Evolutionary conservation across 37 sponge, comb jelly and placozoan species (phyloP), one percentile per base, ranked within the genome.

Genomic region (Tethya wilhelma): DNA sequence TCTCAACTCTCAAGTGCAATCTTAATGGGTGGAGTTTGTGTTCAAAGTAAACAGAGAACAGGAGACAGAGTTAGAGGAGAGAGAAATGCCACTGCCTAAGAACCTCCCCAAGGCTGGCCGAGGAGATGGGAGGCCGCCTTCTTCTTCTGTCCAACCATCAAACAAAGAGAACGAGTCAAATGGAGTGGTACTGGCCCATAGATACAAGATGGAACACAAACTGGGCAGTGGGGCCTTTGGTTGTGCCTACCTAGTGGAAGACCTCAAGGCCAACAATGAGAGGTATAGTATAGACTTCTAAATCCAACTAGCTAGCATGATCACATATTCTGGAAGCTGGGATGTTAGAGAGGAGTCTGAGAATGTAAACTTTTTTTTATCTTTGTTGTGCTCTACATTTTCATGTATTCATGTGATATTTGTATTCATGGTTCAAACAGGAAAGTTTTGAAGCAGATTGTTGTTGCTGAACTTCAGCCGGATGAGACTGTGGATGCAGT

Each of bases 401-500:
- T 20, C 8, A 63, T 63, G 65, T 20, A 29, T n/a, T 63, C 8
- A 23, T 63, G 8, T 37, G n/a, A 11, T 5, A 6, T 45, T 57
- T 2, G 34, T 34, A n/a, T n/a, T n/a, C n/a, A n/a, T n/a, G n/a
- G n/a, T n/a, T n/a, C n/a, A 23, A 36, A 32, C 40, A 95, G 96
- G 60, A 92, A 89, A 78, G 96, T 95, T 28, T 59, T 95, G 77
- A 95, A 95, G 69, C 81, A 92, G 77, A 92, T 95, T 23, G 69
- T 40, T 25, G 80, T 95, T 19, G 87, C 84, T 0, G 93, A 95
- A 23, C 41, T 92, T 4, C 82, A 80, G 57, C 90, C 96, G 4
- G 94, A 90, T 69, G 94, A 95, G 33, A 89, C 94, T 12, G 84
- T 95, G 36, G 96, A 88, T 68, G 96, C 93, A 29, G 96, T 88